Percentiles rank a stretch among this genome's conserved stretches.
Conservation (phyloP, 2,888 invertebrate species). For the Monoplex corrugatus region DNA sequence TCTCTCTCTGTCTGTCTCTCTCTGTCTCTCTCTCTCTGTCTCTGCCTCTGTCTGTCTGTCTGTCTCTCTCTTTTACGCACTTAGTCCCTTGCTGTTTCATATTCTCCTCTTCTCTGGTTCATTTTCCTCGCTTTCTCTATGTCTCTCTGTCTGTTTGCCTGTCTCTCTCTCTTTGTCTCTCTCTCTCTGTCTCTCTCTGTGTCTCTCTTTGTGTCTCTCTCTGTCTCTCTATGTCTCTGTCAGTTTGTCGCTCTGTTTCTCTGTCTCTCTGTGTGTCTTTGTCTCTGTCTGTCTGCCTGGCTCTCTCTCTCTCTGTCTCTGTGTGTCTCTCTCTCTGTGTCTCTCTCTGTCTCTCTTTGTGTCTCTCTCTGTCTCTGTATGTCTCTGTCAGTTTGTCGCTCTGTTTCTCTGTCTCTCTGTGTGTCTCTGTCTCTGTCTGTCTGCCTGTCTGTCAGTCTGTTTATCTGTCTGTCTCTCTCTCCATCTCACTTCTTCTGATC, state of each 20-base stretch:
- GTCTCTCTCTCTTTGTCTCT: too few species aligned
- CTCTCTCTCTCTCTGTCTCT: background rate
- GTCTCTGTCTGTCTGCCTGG: background rate
- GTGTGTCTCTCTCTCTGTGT: background rate
- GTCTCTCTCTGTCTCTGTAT: background rate
- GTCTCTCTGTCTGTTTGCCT: too few species aligned
- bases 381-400: background rate
- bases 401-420: background rate
- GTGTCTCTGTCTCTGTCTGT: background rate
- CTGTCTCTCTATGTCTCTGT: background rate
- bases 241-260: too few species aligned
- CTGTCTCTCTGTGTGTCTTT: background rate
- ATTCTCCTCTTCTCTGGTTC: too few species aligned
- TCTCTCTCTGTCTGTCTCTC: too few species aligned
- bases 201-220: background rate
- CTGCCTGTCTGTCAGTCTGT: background rate
- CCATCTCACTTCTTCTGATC: too few species aligned
- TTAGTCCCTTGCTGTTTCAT: background rate
- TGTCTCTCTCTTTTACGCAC: background rate
- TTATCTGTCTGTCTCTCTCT: too few species aligned
- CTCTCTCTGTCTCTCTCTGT: background rate
- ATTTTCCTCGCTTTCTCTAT: too few species aligned
- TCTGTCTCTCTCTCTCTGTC: background rate
- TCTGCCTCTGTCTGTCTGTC: background rate
- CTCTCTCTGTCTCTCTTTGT: too few species aligned